phyloP scores from a whole-genome alignment of 2,888 invertebrate species.

The Troilus luridus region DNA sequence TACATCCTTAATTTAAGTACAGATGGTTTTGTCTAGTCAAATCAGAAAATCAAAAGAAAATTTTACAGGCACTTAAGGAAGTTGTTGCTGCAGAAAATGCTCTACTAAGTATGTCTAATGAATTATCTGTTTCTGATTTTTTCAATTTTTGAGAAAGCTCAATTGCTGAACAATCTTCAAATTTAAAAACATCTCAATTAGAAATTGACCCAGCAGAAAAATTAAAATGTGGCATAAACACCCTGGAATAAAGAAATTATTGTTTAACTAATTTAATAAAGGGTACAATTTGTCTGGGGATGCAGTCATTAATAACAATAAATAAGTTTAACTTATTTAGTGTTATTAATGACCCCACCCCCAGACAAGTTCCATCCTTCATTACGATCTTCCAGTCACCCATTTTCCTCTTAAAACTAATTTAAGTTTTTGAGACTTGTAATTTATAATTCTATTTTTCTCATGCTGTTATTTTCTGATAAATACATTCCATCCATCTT shows the following conservation, averaged over 20 bases:
- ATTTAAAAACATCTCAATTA: conserved; percentile 23
- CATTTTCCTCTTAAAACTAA: no score
- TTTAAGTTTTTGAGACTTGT: no score
- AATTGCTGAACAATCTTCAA: not conserved
- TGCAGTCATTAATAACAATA: no score
- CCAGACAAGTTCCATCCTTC: no score
- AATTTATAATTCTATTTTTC: no score
- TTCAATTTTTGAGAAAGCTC: conserved; percentile 6
- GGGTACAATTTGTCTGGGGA: no score
- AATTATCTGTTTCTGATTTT: conserved; percentile 24
- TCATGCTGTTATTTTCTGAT: no score
- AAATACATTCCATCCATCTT: no score
- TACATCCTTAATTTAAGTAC: conserved; percentile 27
- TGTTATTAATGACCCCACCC: no score
- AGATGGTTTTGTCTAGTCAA: not conserved
- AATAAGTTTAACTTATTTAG: no score
- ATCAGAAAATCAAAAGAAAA: not conserved
- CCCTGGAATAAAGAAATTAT: not conserved
- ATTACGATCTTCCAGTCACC: no score
- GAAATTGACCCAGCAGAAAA: conserved; percentile 19
- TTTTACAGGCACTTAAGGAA: conserved; percentile 5
- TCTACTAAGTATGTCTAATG: not conserved
- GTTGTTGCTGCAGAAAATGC: not conserved
- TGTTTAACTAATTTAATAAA: no score
- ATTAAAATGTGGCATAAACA: conserved; percentile 16